Percentiles rank a stretch among this genome's conserved stretches.
phyloP scores from a whole-genome alignment of 2,113 vertebrate species.

The Lagopus leucura region DNA sequence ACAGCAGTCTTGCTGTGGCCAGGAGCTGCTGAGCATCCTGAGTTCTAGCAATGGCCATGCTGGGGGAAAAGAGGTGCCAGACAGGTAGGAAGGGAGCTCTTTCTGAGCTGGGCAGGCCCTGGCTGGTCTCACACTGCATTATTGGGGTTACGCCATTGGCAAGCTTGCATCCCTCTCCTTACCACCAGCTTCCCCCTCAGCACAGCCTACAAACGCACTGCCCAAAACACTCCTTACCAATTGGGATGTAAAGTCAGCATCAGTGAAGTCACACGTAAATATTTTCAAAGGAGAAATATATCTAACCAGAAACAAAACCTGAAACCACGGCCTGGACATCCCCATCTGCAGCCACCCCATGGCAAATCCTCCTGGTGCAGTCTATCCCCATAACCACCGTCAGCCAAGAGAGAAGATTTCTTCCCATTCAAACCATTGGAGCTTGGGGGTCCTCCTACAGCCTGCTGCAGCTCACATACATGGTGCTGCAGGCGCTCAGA shows the following conservation, averaged over 20 bases:
- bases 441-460: neutral
- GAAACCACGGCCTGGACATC: neutral
- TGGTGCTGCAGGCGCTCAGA: neutral
- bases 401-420: neutral
- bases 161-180: neutral
- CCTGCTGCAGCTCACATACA: neutral
- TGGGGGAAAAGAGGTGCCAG: neutral
- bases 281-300: neutral
- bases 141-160: too few relatives aligned
- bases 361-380: rapidly evolving
- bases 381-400: rapidly evolving
- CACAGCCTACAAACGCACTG: neutral
- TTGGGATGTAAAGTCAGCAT: neutral
- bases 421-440: neutral
- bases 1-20: neutral
- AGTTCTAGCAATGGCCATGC: neutral
- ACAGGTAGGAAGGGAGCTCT: neutral
- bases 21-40: neutral
- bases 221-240: neutral
- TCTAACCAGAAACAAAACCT: neutral
- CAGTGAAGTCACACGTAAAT: rapidly evolving
- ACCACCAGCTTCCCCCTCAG: rapidly evolving
- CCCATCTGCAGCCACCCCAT: neutral
- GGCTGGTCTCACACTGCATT: neutral
- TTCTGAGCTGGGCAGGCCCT: neutral